These are phyloP conservation scores for Lasius platythorax DNA, from an alignment of 2,888 invertebrate genomes.

Conservation along the genomic window DNA sequence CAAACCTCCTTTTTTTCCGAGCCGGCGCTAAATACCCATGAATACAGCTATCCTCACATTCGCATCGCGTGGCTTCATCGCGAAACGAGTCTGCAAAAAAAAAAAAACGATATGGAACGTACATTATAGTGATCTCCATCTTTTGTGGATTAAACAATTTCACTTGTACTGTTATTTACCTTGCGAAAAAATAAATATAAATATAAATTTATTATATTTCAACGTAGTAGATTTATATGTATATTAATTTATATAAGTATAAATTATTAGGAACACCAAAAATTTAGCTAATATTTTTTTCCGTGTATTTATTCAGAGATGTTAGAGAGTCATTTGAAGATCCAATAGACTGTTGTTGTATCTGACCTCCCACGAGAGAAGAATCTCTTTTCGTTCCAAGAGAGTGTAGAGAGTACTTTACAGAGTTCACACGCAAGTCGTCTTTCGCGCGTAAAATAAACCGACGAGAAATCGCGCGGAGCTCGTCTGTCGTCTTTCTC, in stretches of 20 bases:
- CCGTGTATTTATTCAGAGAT: neutral
- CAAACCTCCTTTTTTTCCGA: conserved; percentile 6
- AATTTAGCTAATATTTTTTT: no score
- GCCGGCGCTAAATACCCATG: conserved; percentile 51
- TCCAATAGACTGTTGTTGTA: neutral
- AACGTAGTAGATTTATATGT: no score
- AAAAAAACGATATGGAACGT: neutral
- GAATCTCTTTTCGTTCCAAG: neutral
- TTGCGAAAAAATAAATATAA: no score
- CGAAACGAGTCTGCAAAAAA: neutral
- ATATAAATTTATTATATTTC: no score
- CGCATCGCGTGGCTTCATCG: conserved; percentile 27
- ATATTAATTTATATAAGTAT: no score
- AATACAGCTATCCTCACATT: conserved; percentile 46
- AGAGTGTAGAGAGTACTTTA: neutral
- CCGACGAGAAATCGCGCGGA: neutral
- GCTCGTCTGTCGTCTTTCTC: no score
- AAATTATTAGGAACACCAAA: no score
- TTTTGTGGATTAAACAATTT: neutral
- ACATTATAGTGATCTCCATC: neutral
- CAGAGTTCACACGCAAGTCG: neutral
- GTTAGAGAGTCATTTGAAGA: neutral
- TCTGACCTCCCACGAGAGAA: neutral
- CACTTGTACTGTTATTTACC: no score
- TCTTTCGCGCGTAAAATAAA: neutral